Conservation (phyloP, 2,888 invertebrate species). For the Drosophila bunnanda region DNA sequence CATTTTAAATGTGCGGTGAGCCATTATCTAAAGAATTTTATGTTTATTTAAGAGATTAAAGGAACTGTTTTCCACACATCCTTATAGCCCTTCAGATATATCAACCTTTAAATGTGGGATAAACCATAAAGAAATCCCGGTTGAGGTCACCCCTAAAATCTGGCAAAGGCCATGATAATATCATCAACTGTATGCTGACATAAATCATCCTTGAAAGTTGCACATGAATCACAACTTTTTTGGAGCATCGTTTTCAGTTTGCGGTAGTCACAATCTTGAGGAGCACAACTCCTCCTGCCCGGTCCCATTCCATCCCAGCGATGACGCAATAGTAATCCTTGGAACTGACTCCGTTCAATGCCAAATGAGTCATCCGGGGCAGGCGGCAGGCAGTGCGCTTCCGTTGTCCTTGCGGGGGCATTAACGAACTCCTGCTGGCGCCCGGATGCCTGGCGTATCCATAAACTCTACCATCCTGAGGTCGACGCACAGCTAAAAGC, state of each 20-base stretch:
- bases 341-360: slow-evolving; percentile 54
- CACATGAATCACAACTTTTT: slow-evolving; percentile 31
- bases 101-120: not conserved
- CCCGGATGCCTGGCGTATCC: slow-evolving; percentile 55
- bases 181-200: not conserved
- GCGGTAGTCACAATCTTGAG: slow-evolving; percentile 21
- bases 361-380: slow-evolving; percentile 62
- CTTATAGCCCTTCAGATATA: not conserved
- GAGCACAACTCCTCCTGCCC: not conserved
- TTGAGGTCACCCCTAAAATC: slow-evolving; percentile 7
- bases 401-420: slow-evolving; percentile 52
- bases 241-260: not conserved
- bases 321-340: slow-evolving; percentile 74
- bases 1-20: not conserved
- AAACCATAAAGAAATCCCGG: not conserved
- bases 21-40: not conserved
- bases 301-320: not conserved
- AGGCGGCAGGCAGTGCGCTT: slow-evolving; percentile 32
- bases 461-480: slow-evolving; percentile 27
- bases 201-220: slow-evolving; percentile 22
- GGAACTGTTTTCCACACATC: not conserved
- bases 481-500: slow-evolving; percentile 50
- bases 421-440: slow-evolving; percentile 68
- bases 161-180: not conserved
- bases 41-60: slow-evolving; percentile 1